A percentile compares a stretch with the other conserved stretches of the same genome.
phyloP scores from a whole-genome alignment of 1,140 invertebrate species.

The Penaeus indicus region DNA sequence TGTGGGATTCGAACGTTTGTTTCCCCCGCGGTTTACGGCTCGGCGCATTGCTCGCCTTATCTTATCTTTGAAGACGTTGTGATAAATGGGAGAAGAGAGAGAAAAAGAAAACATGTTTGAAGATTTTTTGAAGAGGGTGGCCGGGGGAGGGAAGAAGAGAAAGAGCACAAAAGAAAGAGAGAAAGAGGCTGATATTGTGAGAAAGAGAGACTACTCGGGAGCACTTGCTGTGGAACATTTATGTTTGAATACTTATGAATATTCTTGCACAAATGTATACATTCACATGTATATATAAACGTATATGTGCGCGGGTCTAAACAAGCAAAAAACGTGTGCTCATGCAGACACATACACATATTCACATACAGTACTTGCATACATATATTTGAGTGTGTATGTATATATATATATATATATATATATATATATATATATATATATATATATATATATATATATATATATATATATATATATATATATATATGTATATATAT shows the following conservation, averaged over 20 bases:
- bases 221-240: neutral
- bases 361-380: neutral
- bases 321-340: neutral
- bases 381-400: constrained; percentile 22
- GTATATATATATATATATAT: constrained; percentile 17
- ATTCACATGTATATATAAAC: no score
- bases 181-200: constrained; percentile 2
- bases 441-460: neutral
- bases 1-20: neutral
- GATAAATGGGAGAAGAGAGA: no score
- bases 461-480: neutral
- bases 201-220: neutral
- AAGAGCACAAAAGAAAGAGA: neutral
- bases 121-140: neutral
- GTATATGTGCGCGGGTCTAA: neutral
- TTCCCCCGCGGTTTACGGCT: no score
- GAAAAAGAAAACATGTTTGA: no score
- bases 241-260: neutral
- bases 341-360: no score
- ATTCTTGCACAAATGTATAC: no score
- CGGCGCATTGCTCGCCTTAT: no score
- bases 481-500: neutral
- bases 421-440: neutral
- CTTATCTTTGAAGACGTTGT: no score
- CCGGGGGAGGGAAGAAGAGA: neutral